Base-by-base conservation (phyloP, 2,888 invertebrate species). In the Cylloceria caligata region DNA sequence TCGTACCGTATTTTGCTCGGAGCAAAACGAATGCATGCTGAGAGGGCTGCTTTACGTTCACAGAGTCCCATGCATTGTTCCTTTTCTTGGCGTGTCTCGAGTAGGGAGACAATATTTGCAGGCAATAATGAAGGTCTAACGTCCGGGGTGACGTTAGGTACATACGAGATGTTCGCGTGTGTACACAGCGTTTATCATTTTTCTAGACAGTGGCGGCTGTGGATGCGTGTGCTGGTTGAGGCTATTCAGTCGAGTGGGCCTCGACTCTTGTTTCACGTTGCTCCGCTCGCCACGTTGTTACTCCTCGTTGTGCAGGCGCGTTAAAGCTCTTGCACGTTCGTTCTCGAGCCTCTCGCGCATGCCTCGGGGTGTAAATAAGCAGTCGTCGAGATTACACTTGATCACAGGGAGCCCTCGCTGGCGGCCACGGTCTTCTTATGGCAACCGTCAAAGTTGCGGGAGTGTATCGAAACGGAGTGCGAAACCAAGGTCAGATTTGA, bases 311-410 rank as follows among this genome's bases (percentile, higher is more conserved):
- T 71, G 42, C 30, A 16, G 42, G 69, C 69, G 42, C 69, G 69
- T 42, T 45, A 71, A 39, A 42, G 42, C 42, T 42, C 27, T 16
- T 42, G 57, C 67, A 45, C 57, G 19, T 71, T 42, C 55, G 27
- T 57, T 71, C 69, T 27, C 27, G 39, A 57, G 55, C 13, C 27
- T 55, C 45, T 68, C 34, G 73, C 55, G 39, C 55, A 21, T 77
- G 83, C 88, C 87, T 86, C 86, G 83, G 90, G 90, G 90, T 90
- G 90, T 90, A 89, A 90, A 90, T 90, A 90, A 89, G 89, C 90
- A 89, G 88, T 88, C 89, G 89, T 87, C 83, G 87, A 87, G 89
- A 90, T 90, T 89, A 88, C 89, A 88, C 87, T 89, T 90, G 90
- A 90, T 89, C 89, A 90, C 90, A 90, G 90, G 90, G 90, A 90